Conservation (phyloP, 2,113 vertebrate genomes). For the Ctenomys sociabilis region DNA sequence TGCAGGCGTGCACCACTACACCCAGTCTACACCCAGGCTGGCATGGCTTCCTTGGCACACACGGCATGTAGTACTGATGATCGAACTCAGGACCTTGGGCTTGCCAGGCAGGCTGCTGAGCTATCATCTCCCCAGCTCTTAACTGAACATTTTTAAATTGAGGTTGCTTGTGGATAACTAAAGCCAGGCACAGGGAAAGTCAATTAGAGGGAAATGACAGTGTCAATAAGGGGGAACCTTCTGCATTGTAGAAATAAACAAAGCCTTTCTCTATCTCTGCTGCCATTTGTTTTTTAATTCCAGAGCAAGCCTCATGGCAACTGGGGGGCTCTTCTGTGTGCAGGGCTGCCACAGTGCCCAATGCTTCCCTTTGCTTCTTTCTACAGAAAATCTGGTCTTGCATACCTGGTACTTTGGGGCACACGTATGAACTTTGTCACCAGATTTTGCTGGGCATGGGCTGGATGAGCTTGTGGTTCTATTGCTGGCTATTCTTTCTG, state of each 20-base stretch:
- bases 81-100: no score
- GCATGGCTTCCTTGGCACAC: no score
- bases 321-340: not conserved
- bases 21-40: no score
- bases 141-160: not conserved
- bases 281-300: not conserved
- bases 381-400: not conserved
- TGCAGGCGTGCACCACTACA: no score
- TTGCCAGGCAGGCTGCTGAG: no score
- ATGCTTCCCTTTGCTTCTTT: not conserved
- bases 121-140: no score
- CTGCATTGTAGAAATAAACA: rapidly evolving
- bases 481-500: not conserved
- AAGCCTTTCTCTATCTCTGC: not conserved
- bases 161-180: not conserved
- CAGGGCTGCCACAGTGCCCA: no score
- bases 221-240: not conserved
- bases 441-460: not conserved
- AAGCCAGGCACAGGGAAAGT: not conserved
- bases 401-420: not conserved
- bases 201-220: not conserved
- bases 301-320: not conserved
- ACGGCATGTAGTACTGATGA: no score
- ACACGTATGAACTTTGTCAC: not conserved
- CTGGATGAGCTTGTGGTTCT: not conserved